Percentiles rank a stretch among this genome's conserved stretches.
Conservation (phyloP, 1,140 invertebrate species). For the Drosophila takahashii region DNA sequence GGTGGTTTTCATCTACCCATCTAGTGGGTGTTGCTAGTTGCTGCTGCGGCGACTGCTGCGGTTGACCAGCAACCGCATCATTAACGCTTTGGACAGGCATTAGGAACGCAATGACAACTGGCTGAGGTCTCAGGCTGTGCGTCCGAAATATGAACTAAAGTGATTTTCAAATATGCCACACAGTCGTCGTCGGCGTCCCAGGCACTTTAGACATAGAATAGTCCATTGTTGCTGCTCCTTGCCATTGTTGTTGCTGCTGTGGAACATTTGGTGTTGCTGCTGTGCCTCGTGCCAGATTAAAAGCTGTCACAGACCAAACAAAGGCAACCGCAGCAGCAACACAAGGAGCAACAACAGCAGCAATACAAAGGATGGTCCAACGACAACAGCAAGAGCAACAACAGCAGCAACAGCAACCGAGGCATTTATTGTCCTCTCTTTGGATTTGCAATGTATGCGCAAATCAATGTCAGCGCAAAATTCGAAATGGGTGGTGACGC, state of each 20-base stretch:
- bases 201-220: slow-evolving; percentile 51
- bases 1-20: not conserved
- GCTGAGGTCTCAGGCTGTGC: slow-evolving; percentile 69
- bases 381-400: slow-evolving; percentile 37
- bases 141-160: slow-evolving; percentile 70
- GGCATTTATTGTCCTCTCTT: slow-evolving; percentile 73
- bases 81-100: slow-evolving; percentile 70
- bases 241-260: slow-evolving; percentile 24
- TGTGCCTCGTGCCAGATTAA: slow-evolving; percentile 77
- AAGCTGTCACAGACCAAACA: slow-evolving; percentile 82
- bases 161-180: slow-evolving; percentile 78
- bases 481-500: slow-evolving; percentile 63
- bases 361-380: slow-evolving; percentile 71
- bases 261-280: slow-evolving; percentile 25
- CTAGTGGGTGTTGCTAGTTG: slow-evolving; percentile 15
- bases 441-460: slow-evolving; percentile 82
- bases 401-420: slow-evolving; percentile 29
- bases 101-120: slow-evolving; percentile 76
- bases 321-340: slow-evolving; percentile 74
- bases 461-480: slow-evolving; percentile 82
- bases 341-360: slow-evolving; percentile 73
- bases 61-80: slow-evolving; percentile 70
- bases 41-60: slow-evolving; percentile 44
- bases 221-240: slow-evolving; percentile 29
- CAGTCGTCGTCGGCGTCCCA: slow-evolving; percentile 20